phyloP scores from a whole-genome alignment of 2,888 invertebrate genomes.

The Noctua janthina region DNA sequence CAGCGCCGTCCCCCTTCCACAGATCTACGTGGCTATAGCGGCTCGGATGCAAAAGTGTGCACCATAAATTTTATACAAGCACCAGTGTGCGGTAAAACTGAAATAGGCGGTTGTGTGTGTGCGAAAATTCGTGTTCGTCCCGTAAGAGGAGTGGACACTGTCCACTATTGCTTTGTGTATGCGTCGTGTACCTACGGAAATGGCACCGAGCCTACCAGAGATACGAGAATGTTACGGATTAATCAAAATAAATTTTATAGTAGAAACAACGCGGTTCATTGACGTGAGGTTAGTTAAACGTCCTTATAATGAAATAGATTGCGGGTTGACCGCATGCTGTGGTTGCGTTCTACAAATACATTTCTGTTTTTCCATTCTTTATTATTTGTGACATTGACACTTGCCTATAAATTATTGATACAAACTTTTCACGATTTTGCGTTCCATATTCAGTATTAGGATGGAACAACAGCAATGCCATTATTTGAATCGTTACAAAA shows the following conservation, averaged over 20 bases:
- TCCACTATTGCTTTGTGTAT: constrained; percentile 86
- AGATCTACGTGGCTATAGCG: constrained; percentile 84
- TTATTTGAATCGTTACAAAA: constrained; percentile 18
- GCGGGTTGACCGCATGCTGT: constrained; percentile 65
- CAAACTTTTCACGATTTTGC: constrained; percentile 13
- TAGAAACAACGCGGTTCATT: constrained; percentile 71
- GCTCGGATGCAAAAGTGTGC: constrained; percentile 88
- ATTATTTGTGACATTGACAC: constrained; percentile 42
- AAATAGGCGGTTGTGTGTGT: constrained; percentile 81
- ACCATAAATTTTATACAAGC: constrained; percentile 90
- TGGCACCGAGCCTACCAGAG: constrained; percentile 78
- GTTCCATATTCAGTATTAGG: constrained; percentile 38
- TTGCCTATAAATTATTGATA: constrained; percentile 45
- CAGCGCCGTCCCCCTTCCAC: constrained; percentile 82
- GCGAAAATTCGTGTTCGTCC: constrained; percentile 86
- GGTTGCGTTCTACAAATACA: constrained; percentile 31
- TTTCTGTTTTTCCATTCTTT: constrained; percentile 24
- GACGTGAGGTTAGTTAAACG: constrained; percentile 78
- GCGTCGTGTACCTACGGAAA: constrained; percentile 79
- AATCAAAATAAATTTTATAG: constrained; percentile 85
- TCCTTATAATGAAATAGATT: constrained; percentile 78
- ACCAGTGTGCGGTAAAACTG: constrained; percentile 88
- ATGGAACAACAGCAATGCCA: background rate
- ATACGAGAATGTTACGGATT: constrained; percentile 75
- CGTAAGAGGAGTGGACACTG: constrained; percentile 86